Conservation (phyloP, 92 coral and sea anemone genomes). For the Isaurus tuberculatus region DNA sequence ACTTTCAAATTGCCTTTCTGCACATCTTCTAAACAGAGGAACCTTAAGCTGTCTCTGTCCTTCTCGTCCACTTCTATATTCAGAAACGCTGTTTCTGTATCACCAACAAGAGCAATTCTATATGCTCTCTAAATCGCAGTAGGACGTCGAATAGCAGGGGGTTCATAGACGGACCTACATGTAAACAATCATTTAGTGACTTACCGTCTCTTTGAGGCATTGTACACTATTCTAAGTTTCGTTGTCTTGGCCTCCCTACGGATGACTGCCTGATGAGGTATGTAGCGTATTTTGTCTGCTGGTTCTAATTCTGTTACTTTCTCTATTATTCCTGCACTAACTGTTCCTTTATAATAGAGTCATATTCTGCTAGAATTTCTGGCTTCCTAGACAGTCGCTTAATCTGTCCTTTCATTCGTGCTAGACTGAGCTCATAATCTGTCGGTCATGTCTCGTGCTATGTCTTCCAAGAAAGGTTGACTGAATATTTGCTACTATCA, state of each 20-base stretch:
- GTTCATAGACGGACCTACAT: constrained; percentile 41
- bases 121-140: constrained; percentile 23
- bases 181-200: background rate
- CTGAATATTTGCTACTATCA: background rate
- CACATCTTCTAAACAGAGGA: constrained; percentile 19
- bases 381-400: no score
- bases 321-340: no score
- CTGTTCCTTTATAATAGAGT: background rate
- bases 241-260: no score
- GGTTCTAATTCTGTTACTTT: no score
- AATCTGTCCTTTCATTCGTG: no score
- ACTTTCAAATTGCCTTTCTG: no score
- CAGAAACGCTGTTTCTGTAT: constrained; percentile 21
- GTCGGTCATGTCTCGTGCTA: constrained; percentile 8
- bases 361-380: background rate
- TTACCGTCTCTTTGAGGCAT: background rate
- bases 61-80: constrained; percentile 4
- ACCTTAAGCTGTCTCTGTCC: constrained; percentile 15
- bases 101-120: constrained; percentile 12
- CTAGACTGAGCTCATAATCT: no score
- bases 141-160: constrained; percentile 31
- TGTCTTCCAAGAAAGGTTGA: constrained; percentile 13
- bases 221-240: no score
- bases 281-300: no score
- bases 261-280: background rate